Base-by-base conservation (phyloP, 2,888 invertebrate species). In the Operophtera brumata region DNA sequence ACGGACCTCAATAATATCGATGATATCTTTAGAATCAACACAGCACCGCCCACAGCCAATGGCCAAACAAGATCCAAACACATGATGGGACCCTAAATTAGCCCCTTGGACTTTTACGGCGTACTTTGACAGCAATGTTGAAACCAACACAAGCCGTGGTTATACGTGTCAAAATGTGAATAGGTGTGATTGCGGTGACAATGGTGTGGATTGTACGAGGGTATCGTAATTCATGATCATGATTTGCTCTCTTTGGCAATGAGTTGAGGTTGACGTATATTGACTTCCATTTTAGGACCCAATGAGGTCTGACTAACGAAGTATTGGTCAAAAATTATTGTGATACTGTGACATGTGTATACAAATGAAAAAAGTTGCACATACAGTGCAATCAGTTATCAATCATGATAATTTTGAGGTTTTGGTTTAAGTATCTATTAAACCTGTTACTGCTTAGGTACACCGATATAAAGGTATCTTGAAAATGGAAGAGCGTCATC, bases 11-110 rank as follows among this genome's bases (percentile, higher is more conserved):
- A 68, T 68, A 69, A 71, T 69, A 67, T 62, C 70, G 57, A 58
- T 66, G 72, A 78, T 82, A 83, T 82, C 79, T 81, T 80, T 66
- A 73, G 73, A 82, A 84, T 84, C 80, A 78, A 82, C 80, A 75
- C 69, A 66, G 64, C 64, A 64, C 76, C 85, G 81, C 86, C 85
- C 80, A 85, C 86, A 70, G 67, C 54, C 62, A 60, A 75, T 76
- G 75, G 79, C 66, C 66, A 68, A 67, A 80, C 80, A 81, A 78
- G 77, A 71, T 71, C 66, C 71, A 65, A 76, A 69, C 72, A 69
- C 70, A 64, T 77, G 80, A 85, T 78, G 75, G 76, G 66, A 71
- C 68, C 76, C 70, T 84, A 85, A 82, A 85, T 86, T 80, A 85
- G 70, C 75, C 73, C 63, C 69, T 68, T 69, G 64, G 82, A 84